A percentile compares a stretch with the other conserved stretches of the same genome.
Conservation (phyloP, 2,888 invertebrate species). For the Eupithecia centaureata region DNA sequence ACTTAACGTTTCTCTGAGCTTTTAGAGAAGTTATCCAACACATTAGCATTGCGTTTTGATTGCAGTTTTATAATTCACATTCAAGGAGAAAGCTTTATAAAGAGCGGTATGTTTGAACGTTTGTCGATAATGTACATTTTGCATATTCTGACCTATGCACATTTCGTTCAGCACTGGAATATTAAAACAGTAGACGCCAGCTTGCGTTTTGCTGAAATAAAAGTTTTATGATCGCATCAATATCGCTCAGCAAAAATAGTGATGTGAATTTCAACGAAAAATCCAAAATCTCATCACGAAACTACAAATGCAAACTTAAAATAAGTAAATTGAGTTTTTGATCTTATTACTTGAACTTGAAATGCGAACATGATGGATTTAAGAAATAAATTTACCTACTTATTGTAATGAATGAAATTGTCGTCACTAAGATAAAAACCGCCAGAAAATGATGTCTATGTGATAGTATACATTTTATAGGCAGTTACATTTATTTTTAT, state of each 20-base stretch:
- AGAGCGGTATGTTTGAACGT: background rate
- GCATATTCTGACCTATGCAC: conserved; percentile 1
- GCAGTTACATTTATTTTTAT: conserved; percentile 85
- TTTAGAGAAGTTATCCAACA: background rate
- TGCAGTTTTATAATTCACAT: background rate
- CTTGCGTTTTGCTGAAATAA: conserved; percentile 40
- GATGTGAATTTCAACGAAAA: conserved; percentile 14
- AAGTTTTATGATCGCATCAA: conserved; percentile 40
- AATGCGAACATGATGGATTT: no score
- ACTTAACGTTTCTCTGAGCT: background rate
- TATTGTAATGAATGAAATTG: no score
- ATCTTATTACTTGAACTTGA: background rate
- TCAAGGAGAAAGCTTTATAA: background rate
- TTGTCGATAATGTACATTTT: background rate
- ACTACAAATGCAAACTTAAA: background rate
- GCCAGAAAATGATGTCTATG: conserved; percentile 80
- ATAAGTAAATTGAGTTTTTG: background rate
- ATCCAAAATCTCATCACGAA: conserved; percentile 50
- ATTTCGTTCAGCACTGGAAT: conserved; percentile 8
- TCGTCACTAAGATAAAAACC: conserved; percentile 60
- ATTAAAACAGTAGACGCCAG: conserved; percentile 39
- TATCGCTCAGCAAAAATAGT: conserved; percentile 20
- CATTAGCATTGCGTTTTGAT: background rate
- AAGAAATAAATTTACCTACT: background rate
- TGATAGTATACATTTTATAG: conserved; percentile 85